These are phyloP conservation scores for Manacus vitellinus DNA, from an alignment of 2,113 vertebrate genomes.

Conservation along the genomic window DNA sequence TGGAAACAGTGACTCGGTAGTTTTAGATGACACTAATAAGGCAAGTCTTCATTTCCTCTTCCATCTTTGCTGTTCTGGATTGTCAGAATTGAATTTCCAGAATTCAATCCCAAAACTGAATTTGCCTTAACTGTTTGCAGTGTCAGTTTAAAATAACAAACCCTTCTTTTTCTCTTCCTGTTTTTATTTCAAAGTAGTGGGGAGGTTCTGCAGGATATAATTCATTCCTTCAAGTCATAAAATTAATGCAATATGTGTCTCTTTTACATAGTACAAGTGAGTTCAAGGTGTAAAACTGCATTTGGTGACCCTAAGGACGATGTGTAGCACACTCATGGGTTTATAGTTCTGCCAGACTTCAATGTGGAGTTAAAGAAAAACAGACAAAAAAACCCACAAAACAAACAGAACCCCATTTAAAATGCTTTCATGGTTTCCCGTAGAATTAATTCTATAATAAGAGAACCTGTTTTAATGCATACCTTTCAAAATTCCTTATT, in stretches of 20 bases:
- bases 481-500: not conserved
- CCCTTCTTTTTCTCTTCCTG: not conserved
- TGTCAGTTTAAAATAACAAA: not conserved
- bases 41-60: not conserved
- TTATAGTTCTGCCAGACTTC: not conserved
- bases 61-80: not conserved
- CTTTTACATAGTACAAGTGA: not conserved
- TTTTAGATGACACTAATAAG: not conserved
- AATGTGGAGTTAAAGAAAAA: not conserved
- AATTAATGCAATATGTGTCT: not conserved
- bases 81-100: not conserved
- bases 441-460: not conserved
- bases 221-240: not conserved
- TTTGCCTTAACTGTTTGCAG: not conserved
- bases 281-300: not conserved
- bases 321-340: not conserved
- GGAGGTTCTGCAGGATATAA: not conserved
- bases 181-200: not conserved
- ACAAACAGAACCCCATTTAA: not conserved
- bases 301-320: not conserved
- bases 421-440: not conserved
- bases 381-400: not conserved
- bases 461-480: not conserved
- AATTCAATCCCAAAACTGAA: not conserved
- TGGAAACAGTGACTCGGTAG: not conserved